Percentiles rank a stretch among this genome's conserved stretches.
Evolutionary conservation across 2,797 vertebrate species (phyloP).

Genomic region (Onychomys arenicola): DNA sequence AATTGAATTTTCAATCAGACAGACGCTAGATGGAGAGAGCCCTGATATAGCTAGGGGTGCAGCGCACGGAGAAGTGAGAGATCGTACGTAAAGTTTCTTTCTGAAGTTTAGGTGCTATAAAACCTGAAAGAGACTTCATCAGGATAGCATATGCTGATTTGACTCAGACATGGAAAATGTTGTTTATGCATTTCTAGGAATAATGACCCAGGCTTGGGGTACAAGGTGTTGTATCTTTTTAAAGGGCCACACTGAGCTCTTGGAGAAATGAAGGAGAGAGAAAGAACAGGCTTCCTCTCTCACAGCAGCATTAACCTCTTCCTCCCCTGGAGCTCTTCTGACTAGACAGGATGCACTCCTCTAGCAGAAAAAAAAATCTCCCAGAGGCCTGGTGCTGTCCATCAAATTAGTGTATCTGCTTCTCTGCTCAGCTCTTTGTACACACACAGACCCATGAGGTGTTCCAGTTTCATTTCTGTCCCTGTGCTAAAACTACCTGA

Average conservation of each 20-base stretch:
- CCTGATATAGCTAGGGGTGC: neutral
- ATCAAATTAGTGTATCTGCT: neutral
- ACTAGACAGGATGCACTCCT: neutral
- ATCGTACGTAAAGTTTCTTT: slow-evolving; percentile 13
- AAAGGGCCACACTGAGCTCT: fast-evolving
- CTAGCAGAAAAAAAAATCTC: neutral
- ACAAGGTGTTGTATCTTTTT: neutral
- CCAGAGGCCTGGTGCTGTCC: neutral
- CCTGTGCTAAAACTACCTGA: neutral
- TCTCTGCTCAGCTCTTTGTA: neutral
- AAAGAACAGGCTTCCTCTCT: neutral
- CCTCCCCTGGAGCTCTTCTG: neutral
- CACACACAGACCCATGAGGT: neutral
- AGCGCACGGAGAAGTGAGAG: neutral
- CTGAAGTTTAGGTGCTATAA: slow-evolving; percentile 46
- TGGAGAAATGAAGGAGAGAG: neutral
- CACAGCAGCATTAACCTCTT: neutral
- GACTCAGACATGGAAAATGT: slow-evolving; percentile 3
- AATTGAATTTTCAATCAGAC: slow-evolving; percentile 78
- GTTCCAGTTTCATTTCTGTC: neutral
- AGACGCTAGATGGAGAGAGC: neutral
- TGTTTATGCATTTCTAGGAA: slow-evolving; percentile 28
- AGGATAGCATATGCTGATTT: neutral
- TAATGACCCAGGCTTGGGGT: slow-evolving; percentile 6
- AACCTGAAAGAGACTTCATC: slow-evolving; percentile 46